These are phyloP conservation scores for Dermochelys coriacea DNA, from an alignment of 2,797 vertebrate species.

Conservation along the genomic window DNA sequence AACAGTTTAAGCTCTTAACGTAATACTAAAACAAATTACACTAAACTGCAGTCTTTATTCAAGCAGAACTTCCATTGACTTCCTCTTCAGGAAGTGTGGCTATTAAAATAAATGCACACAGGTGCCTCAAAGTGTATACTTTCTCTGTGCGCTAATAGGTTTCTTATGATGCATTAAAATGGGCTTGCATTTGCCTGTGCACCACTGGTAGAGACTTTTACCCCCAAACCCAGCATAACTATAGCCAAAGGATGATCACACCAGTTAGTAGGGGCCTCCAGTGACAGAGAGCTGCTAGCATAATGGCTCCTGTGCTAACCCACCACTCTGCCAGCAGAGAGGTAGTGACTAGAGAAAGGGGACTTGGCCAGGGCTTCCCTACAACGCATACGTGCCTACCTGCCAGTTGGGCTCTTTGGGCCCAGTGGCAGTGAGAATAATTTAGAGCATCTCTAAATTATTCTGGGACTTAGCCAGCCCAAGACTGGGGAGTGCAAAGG, in stretches of 20 bases:
- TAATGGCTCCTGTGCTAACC: not conserved
- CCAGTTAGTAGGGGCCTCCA: not conserved
- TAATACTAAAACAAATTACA: not conserved
- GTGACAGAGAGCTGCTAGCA: not conserved
- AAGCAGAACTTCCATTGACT: not conserved
- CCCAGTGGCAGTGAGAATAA: not conserved
- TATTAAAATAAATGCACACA: not conserved
- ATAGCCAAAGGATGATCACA: not conserved
- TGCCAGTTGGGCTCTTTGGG: not conserved
- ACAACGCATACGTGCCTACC: not conserved
- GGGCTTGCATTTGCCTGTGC: not conserved
- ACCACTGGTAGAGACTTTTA: not conserved
- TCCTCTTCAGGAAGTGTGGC: not conserved
- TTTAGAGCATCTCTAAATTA: slow-evolving; percentile 45
- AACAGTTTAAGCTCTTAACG: not conserved
- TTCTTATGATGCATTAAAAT: not conserved
- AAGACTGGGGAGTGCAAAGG: not conserved
- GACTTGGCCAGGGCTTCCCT: not conserved
- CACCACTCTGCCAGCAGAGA: not conserved
- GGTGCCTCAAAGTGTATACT: not conserved
- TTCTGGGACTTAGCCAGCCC: not conserved
- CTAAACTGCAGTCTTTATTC: not conserved
- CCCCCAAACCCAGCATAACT: not conserved
- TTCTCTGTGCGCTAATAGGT: not conserved
- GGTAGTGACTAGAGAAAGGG: not conserved